phyloP scores from a whole-genome alignment of 2,797 vertebrate species.

The Trachops cirrhosus region DNA sequence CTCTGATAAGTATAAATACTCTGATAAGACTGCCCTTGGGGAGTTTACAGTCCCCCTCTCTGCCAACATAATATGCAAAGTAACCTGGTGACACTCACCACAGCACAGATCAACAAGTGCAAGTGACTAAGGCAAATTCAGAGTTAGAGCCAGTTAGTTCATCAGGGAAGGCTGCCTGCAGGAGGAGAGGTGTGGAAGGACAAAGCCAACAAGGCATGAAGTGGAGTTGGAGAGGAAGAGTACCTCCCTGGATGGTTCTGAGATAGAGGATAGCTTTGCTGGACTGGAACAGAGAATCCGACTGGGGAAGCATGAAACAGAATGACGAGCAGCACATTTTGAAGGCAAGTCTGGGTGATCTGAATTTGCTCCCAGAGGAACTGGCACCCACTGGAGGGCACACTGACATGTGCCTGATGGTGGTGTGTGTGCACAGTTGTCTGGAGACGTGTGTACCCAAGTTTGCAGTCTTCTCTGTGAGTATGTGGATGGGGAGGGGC shows the following conservation, averaged over 20 bases:
- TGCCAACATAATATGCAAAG: not conserved
- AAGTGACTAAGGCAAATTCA: not conserved
- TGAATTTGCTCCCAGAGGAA: not conserved
- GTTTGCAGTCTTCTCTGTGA: not conserved
- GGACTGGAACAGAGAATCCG: not conserved
- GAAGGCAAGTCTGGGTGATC: not conserved
- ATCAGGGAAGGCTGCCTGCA: constrained; percentile 28
- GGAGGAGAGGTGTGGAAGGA: not conserved
- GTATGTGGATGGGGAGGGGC: not conserved
- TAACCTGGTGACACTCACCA: not conserved
- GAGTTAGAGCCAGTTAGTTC: not conserved
- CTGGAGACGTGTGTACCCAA: not conserved
- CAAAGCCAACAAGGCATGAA: not conserved
- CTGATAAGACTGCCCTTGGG: not conserved
- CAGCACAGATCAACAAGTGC: not conserved
- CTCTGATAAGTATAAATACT: not conserved
- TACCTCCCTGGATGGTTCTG: not conserved
- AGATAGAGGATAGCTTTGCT: not conserved
- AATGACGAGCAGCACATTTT: not conserved
- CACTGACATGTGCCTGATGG: not conserved
- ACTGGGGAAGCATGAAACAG: not conserved
- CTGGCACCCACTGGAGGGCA: not conserved
- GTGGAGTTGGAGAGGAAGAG: not conserved
- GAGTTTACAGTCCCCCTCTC: not conserved
- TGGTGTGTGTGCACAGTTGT: not conserved